A percentile compares a stretch with the other conserved stretches of the same genome.
Conservation (phyloP, 1,140 invertebrate species). For the Sarcophaga peregrina region DNA sequence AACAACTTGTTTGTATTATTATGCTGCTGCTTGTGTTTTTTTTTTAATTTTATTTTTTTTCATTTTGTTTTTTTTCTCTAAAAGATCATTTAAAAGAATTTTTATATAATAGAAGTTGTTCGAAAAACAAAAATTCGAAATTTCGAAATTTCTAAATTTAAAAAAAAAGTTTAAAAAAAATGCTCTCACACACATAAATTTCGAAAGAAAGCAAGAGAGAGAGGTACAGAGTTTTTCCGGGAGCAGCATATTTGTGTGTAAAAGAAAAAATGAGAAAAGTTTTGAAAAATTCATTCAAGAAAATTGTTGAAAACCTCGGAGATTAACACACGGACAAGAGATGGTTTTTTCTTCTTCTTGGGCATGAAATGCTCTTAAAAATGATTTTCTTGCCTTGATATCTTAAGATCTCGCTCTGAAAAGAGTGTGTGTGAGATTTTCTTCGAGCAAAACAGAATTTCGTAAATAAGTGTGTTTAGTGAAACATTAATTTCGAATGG, state of each 20-base stretch:
- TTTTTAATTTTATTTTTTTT: background rate
- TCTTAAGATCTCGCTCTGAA: background rate
- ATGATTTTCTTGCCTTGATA: background rate
- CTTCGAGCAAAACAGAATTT: background rate
- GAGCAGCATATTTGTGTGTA: background rate
- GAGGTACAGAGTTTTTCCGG: background rate
- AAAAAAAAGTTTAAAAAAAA: too few relatives aligned
- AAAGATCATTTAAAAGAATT: background rate
- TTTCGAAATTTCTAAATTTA: too few relatives aligned
- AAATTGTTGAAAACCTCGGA: background rate
- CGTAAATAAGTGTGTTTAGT: constrained; percentile 22
- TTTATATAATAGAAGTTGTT: constrained; percentile 10
- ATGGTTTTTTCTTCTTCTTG: background rate
- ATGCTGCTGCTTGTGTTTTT: too few relatives aligned
- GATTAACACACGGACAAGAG: background rate
- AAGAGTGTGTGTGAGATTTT: background rate
- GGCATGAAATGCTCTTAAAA: background rate
- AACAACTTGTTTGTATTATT: constrained; percentile 14
- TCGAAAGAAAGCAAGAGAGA: background rate
- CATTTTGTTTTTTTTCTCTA: background rate
- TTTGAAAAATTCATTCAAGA: constrained; percentile 22
- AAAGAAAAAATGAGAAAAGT: constrained; percentile 5
- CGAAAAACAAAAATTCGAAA: background rate
- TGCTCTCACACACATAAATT: background rate
- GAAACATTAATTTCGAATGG: constrained; percentile 39